Evolutionary conservation across 2,888 invertebrate genomes (phyloP), one percentile per base, ranked within the genome.

Genomic region (Hirtodrosophila cameraria): DNA sequence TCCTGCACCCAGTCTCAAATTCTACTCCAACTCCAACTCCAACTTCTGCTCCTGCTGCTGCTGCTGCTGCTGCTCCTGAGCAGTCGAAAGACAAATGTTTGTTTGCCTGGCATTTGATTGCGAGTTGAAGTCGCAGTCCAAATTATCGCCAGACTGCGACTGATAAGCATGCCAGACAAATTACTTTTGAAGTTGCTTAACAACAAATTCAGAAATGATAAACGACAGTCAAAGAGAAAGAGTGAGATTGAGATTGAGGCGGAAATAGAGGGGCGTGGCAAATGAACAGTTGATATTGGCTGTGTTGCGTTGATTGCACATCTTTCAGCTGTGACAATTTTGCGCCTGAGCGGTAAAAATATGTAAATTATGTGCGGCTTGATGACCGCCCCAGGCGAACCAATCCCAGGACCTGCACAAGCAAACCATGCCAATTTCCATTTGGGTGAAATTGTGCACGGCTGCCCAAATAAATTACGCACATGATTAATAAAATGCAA

Each of bases 381-480:
- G 60, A 67, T 59, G 70, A 49, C 43, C 59, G 70, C 79, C 79
- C 12, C 28, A 16, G 70, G 79, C 48, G 6, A 49, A 15, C 13
- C 20, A 31, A 48, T 13, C 15, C 12, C 49, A 46, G 53, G 23
- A 35, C 1, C 12, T 13, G 45, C 50, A 45, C n/a, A 42, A 39
- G 12, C 33, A 45, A n/a, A 49, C 43, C 54, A 46, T 61, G 68
- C 33, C 79, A 82, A 75, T 80, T 82, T 80, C 83, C 79, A 82
- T 80, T 80, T 80, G 72, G 86, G 86, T 75, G 85, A 86, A 86
- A 82, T 86, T 83, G 75, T 46, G 68, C 58, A 54, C 63, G 60
- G 73, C 81, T 82, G 87, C 78, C 82, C 83, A 86, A 86, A 85
- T 84, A 86, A 84, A 84, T 84, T 87, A 86, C 85, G 79, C 79